Conservation (phyloP, 2,888 invertebrate genomes). For the Chymomyza amoena region DNA sequence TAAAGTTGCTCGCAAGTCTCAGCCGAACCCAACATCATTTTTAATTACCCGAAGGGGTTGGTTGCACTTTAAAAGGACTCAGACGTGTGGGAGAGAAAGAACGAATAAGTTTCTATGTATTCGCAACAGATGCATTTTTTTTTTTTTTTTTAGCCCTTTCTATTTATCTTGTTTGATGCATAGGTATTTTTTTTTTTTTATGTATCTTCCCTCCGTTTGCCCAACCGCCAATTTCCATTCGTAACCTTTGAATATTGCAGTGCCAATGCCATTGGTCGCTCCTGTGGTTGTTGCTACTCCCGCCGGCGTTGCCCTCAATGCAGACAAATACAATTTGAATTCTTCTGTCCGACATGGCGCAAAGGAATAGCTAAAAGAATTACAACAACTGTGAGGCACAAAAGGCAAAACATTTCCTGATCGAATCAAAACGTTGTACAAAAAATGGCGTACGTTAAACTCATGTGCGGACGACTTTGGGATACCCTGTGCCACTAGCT, state of each 20-base stretch:
- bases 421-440: slow-evolving; percentile 60
- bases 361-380: slow-evolving; percentile 26
- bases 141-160: neutral
- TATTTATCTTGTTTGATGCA: neutral
- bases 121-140: neutral
- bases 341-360: slow-evolving; percentile 11
- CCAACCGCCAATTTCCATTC: slow-evolving; percentile 59
- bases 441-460: too few relatives aligned
- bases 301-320: slow-evolving; percentile 16
- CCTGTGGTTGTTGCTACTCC: too few relatives aligned
- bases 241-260: slow-evolving; percentile 59
- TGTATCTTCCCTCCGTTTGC: neutral
- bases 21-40: slow-evolving; percentile 36
- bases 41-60: slow-evolving; percentile 41
- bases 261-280: slow-evolving; percentile 53
- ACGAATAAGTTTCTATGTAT: too few relatives aligned
- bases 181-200: too few relatives aligned
- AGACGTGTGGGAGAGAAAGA: neutral
- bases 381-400: slow-evolving; percentile 18
- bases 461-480: too few relatives aligned
- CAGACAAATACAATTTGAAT: slow-evolving; percentile 58
- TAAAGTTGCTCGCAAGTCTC: neutral
- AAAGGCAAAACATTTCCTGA: slow-evolving; percentile 57
- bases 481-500: too few relatives aligned
- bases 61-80: slow-evolving; percentile 26